Percentiles rank a stretch among this genome's conserved stretches.
Conservation (phyloP, 2,797 vertebrate genomes). For the Microcaecilia unicolor region DNA sequence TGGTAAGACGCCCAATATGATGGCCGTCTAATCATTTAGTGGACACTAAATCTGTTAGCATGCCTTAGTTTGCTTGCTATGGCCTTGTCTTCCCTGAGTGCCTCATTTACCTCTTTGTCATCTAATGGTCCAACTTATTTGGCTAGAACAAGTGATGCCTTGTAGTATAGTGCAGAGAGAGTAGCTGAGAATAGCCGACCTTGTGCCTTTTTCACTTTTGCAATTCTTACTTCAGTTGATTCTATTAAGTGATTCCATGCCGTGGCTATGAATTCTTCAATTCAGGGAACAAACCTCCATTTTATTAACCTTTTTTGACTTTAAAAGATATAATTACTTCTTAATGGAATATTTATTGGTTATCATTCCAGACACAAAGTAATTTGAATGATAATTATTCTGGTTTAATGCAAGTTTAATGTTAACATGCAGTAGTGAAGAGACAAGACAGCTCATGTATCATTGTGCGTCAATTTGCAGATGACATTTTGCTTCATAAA, state of each 20-base stretch:
- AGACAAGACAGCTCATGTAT: constrained; percentile 11
- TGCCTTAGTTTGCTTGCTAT: no score
- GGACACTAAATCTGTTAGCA: no score
- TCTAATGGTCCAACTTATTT: no score
- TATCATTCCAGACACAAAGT: constrained; percentile 46
- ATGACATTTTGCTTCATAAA: constrained; percentile 31
- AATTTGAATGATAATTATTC: constrained; percentile 39
- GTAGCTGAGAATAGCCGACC: no score
- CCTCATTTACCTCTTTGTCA: no score
- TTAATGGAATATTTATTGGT: constrained; percentile 42
- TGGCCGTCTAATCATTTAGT: no score
- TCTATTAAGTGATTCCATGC: constrained; percentile 31
- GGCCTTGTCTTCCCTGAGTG: no score
- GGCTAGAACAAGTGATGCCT: no score
- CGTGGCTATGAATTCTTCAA: constrained; percentile 15
- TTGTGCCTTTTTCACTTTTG: background rate
- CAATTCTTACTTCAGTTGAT: constrained; percentile 15
- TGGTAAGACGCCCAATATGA: no score
- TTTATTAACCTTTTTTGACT: constrained; percentile 51
- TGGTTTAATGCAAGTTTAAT: constrained; percentile 35
- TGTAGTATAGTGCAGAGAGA: no score
- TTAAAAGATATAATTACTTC: constrained; percentile 49
- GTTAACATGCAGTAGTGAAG: constrained; percentile 41
- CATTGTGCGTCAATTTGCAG: constrained; percentile 19
- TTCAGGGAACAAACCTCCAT: constrained; percentile 23